Percentiles rank a stretch among this genome's conserved stretches.
These are phyloP conservation scores for Melopsittacus undulatus DNA, from an alignment of 2,797 vertebrate genomes.

Conservation along the genomic window DNA sequence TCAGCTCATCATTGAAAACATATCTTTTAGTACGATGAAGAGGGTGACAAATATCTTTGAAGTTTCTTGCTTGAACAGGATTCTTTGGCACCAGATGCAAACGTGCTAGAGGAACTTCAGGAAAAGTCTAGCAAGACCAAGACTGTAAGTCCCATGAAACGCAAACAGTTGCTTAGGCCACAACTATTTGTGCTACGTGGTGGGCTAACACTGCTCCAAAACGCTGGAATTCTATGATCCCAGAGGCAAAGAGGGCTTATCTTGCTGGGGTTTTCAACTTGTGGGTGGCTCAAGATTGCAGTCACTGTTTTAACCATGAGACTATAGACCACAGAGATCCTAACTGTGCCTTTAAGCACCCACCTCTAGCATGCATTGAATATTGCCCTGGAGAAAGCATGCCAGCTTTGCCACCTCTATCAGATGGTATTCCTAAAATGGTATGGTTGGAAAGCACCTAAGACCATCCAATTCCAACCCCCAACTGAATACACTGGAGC, in stretches of 20 bases:
- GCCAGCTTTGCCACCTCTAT: neutral
- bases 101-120: neutral
- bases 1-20: accelerated
- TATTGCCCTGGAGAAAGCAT: neutral
- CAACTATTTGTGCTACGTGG: neutral
- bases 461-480: neutral
- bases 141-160: neutral
- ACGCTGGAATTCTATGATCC: neutral
- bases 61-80: neutral
- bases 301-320: neutral
- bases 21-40: neutral
- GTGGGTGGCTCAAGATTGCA: neutral
- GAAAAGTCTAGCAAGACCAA: neutral
- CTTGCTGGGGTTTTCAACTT: neutral
- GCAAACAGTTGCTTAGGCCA: neutral
- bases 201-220: neutral
- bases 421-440: neutral
- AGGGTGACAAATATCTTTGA: neutral
- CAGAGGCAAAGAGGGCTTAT: neutral
- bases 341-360: neutral
- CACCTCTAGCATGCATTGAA: neutral
- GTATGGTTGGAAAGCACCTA: neutral
- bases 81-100: neutral
- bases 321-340: neutral
- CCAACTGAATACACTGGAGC: neutral